Base-by-base conservation (phyloP, 2,888 invertebrate species). In the Stenotaenia linearis region DNA sequence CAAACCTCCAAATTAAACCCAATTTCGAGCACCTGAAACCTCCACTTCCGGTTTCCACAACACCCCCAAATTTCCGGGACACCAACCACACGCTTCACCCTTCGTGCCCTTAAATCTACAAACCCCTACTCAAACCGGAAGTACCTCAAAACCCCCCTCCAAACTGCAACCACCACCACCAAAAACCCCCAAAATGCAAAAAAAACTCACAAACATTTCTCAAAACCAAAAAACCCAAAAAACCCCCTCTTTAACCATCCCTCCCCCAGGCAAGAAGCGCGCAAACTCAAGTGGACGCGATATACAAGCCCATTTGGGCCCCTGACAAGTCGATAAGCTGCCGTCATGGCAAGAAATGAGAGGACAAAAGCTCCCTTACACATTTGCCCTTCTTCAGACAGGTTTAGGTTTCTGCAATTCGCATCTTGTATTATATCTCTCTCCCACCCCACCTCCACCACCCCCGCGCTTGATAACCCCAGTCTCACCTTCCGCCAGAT, bases 331-430 rank as follows among this genome's bases (percentile, higher is more conserved):
- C 50, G 77, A 77, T 77, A 77, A 77, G 45, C 28, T 25, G 77
- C 77, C 75, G 74, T 75, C 79, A 79, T 40, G 79, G 30, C 74
- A 35, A 69, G 74, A 69, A 79, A 79, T 75, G 79, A 75, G 79
- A 56, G 79, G 79, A 79, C 79, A 79, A 79, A 79, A 45, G 79
- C 69, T 28, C 69, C 69, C 69, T 69, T 69, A 69, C 69, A 69
- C 25, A 69, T 69, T 69, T 69, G 69, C 69, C 69, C 69, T 69
- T 69, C 69, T 69, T 28, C 69, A 77, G 77, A 77, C 40, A 28
- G 77, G 35, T 45, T 37, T 28, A 2, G 28, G 37, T 77, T 45
- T 77, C 40, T 45, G 77, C 77, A 77, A 77, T 77, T 77, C 40
- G 40, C 40, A 77, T 77, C 69, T 69, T 69, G 69, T 69, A 69